These are phyloP conservation scores for Rapana venosa DNA, from an alignment of 2,888 invertebrate genomes.

Conservation along the genomic window DNA sequence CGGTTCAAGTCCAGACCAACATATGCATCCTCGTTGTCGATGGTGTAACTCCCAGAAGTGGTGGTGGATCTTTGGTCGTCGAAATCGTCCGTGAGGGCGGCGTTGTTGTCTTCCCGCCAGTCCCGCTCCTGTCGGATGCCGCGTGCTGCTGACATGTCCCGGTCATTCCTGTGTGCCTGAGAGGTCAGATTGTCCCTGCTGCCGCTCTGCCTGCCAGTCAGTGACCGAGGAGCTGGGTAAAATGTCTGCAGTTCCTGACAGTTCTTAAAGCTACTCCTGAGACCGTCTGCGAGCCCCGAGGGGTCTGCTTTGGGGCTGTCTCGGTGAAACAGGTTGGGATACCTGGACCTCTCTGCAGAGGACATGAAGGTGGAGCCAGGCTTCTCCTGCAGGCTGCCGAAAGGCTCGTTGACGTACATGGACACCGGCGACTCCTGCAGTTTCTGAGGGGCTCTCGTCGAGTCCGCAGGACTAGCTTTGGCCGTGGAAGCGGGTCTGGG, in stretches of 20 bases:
- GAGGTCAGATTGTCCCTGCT: conserved; percentile 31
- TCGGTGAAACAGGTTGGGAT: conserved; percentile 18
- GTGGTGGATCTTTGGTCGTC: conserved; percentile 72
- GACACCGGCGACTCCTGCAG: not conserved
- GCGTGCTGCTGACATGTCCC: not conserved
- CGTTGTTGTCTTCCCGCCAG: conserved; percentile 59
- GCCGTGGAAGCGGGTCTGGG: not conserved
- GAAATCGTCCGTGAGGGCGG: conserved; percentile 62
- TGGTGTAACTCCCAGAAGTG: conserved; percentile 71
- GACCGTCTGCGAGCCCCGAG: not conserved
- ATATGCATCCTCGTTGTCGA: conserved; percentile 65
- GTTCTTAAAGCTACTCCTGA: conserved; percentile 27
- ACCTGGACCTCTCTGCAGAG: conserved; percentile 13
- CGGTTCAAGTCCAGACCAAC: conserved; percentile 56
- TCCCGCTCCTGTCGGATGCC: conserved; percentile 35
- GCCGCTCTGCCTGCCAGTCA: conserved; percentile 14
- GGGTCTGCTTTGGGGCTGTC: not conserved
- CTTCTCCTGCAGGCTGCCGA: not conserved
- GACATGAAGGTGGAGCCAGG: not conserved
- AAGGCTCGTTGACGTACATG: conserved; percentile 17
- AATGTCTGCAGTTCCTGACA: conserved; percentile 39
- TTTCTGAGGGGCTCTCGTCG: not conserved
- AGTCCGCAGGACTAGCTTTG: not conserved
- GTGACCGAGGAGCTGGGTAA: conserved; percentile 21
- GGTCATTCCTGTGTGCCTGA: not conserved